These are phyloP conservation scores for Aphidius ervi DNA, from an alignment of 1,140 invertebrate species.

Conservation along the genomic window DNA sequence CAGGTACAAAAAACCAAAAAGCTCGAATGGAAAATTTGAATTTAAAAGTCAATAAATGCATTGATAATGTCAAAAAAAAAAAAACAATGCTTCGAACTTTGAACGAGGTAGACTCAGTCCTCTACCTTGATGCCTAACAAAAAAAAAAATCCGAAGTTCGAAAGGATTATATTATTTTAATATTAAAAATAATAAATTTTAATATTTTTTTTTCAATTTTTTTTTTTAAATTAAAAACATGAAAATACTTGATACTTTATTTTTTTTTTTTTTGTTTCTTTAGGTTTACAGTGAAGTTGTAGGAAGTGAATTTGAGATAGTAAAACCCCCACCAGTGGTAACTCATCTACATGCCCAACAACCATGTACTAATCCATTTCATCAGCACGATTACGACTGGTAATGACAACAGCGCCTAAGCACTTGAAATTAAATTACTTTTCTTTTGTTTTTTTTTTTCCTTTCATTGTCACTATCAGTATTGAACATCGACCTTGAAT, in stretches of 20 bases:
- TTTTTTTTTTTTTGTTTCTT: constrained; percentile 18
- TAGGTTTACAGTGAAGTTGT: constrained; percentile 46
- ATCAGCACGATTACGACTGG: constrained; percentile 47
- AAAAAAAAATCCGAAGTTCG: constrained; percentile 6
- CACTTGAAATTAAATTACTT: background rate
- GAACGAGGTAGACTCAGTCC: constrained; percentile 26
- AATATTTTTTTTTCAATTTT: too few relatives aligned
- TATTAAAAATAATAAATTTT: too few relatives aligned
- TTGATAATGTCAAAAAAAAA: background rate
- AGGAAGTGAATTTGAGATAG: constrained; percentile 34
- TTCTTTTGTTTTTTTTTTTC: background rate
- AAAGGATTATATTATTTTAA: background rate
- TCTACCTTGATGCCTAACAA: constrained; percentile 15
- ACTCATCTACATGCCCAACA: constrained; percentile 45
- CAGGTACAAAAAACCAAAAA: constrained; percentile 35
- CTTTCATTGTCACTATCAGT: background rate
- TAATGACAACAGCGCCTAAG: constrained; percentile 28
- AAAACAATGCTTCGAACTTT: constrained; percentile 22
- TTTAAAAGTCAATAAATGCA: too few relatives aligned
- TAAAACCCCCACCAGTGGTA: constrained; percentile 39
- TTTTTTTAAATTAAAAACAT: background rate
- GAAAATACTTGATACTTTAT: background rate
- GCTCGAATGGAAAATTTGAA: background rate
- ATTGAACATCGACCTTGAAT: background rate
- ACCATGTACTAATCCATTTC: constrained; percentile 48